Conservation (phyloP, 2,113 vertebrate genomes). For the Amphiprion percula region DNA sequence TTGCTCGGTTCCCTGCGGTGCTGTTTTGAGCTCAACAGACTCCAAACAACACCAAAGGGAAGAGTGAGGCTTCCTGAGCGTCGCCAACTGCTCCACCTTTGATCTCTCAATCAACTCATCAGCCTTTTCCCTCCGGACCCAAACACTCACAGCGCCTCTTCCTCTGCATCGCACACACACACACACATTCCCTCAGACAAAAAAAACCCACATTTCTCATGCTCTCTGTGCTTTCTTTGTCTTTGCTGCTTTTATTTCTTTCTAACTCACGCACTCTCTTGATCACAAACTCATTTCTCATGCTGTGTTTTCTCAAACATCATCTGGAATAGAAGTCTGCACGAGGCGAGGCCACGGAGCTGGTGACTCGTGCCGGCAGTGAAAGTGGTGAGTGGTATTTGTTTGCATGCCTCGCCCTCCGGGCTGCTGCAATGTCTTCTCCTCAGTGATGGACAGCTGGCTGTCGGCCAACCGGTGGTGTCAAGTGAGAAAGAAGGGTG, state of each 20-base stretch:
- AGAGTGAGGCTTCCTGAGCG: constrained; percentile 42
- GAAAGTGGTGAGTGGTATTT: constrained; percentile 32
- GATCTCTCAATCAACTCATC: constrained; percentile 63
- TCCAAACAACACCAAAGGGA: constrained; percentile 42
- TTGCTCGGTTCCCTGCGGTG: not conserved
- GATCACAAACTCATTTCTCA: constrained; percentile 41
- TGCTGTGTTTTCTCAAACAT: constrained; percentile 19
- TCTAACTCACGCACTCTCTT: not conserved
- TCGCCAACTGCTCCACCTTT: constrained; percentile 44
- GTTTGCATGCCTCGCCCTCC: constrained; percentile 48
- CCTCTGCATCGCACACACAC: constrained; percentile 29
- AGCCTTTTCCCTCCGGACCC: constrained; percentile 17
- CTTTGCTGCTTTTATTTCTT: constrained; percentile 7
- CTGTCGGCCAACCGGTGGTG: constrained; percentile 50
- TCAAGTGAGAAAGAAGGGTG: constrained; percentile 25
- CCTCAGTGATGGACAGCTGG: constrained; percentile 57
- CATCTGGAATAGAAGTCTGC: not conserved
- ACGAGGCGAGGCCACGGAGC: not conserved
- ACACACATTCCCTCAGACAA: constrained; percentile 21
- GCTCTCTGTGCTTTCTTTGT: constrained; percentile 13
- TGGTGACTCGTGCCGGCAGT: constrained; percentile 23
- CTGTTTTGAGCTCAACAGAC: constrained; percentile 34
- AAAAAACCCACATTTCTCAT: constrained; percentile 38
- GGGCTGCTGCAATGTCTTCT: constrained; percentile 38
- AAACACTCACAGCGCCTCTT: constrained; percentile 36